Conservation (phyloP, 2,888 invertebrate species). For the Zaprionus lineosus region DNA sequence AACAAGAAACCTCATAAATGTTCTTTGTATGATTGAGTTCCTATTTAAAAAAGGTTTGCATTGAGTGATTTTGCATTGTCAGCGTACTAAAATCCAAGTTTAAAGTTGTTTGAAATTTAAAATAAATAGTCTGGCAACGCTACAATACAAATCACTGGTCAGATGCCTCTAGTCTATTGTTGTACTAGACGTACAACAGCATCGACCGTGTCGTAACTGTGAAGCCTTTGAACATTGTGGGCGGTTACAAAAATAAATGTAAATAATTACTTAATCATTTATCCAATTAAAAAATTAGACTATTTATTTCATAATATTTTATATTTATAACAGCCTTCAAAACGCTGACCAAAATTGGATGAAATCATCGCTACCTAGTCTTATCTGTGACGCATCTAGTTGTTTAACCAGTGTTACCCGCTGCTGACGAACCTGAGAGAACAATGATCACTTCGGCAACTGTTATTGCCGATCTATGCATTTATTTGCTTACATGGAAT, state of each 20-base stretch:
- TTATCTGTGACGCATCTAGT: constrained; percentile 45
- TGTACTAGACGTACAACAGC: constrained; percentile 13
- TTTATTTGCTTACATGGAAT: constrained; percentile 95
- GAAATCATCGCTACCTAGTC: constrained; percentile 27
- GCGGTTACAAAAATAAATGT: constrained; percentile 49
- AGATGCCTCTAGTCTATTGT: neutral
- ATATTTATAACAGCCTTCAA: no score
- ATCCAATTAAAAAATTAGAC: constrained; percentile 35
- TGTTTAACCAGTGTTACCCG: constrained; percentile 44
- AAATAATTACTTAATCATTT: constrained; percentile 5
- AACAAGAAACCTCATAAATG: no score
- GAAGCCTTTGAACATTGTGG: constrained; percentile 2
- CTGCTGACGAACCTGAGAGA: constrained; percentile 42
- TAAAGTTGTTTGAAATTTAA: constrained; percentile 1
- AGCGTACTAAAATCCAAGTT: neutral
- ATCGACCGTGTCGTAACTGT: neutral
- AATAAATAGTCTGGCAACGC: constrained; percentile 23
- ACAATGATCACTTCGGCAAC: constrained; percentile 51
- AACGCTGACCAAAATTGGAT: no score
- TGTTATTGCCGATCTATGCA: constrained; percentile 78
- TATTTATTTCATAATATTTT: no score
- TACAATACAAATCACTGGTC: constrained; percentile 11
- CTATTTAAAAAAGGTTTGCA: no score
- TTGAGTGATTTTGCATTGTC: neutral
- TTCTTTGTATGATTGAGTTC: no score